Evolutionary conservation across 2,888 invertebrate genomes (phyloP).

Genomic region (Coenonympha arcania): DNA sequence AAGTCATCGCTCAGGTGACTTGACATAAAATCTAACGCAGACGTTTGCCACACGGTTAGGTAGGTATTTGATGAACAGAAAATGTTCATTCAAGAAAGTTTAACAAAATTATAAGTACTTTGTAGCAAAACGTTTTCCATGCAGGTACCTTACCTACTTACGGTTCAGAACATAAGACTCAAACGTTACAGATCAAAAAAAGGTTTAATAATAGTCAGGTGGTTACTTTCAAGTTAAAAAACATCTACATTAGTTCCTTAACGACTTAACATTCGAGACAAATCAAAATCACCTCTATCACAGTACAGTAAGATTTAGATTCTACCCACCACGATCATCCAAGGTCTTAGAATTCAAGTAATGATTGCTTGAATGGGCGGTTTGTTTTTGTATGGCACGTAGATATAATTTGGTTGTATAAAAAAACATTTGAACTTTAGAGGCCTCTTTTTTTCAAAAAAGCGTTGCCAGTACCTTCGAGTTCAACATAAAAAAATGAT

Average conservation of each 20-base stretch:
- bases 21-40: constrained; percentile 1
- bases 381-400: constrained; percentile 3
- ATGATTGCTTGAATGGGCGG: neutral
- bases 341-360: too few species aligned
- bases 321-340: neutral
- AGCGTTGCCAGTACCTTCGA: neutral
- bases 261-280: too few species aligned
- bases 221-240: too few species aligned
- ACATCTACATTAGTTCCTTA: too few species aligned
- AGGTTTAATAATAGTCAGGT: too few species aligned
- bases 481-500: too few species aligned
- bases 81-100: neutral
- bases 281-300: neutral
- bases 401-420: neutral
- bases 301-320: constrained; percentile 1
- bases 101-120: neutral
- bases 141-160: too few species aligned
- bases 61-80: neutral
- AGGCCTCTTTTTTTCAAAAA: neutral
- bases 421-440: neutral
- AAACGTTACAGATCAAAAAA: too few species aligned
- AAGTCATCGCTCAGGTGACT: constrained; percentile 21
- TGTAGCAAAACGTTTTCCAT: too few species aligned
- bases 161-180: too few species aligned
- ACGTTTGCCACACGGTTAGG: neutral